A percentile compares a stretch with the other conserved stretches of the same genome.
phyloP scores from a whole-genome alignment of 2,888 invertebrate species.

The Cyclophora albipunctata region DNA sequence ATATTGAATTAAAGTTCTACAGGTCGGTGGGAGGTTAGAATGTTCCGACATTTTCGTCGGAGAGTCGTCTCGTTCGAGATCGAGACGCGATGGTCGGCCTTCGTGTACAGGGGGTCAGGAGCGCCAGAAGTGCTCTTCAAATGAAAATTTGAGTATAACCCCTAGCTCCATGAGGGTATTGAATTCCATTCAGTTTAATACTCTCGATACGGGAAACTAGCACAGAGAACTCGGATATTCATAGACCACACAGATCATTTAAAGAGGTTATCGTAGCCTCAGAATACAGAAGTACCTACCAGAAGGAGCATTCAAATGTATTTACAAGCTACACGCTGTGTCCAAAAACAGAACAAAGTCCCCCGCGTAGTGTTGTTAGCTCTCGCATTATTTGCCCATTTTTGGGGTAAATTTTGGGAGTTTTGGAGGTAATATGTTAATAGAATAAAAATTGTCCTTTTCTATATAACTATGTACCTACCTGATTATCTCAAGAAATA shows the following conservation, averaged over 20 bases:
- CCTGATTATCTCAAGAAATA: too few species aligned
- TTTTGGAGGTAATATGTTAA: too few species aligned
- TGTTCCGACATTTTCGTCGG: constrained; percentile 20
- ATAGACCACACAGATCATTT: background rate
- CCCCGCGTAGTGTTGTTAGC: too few species aligned
- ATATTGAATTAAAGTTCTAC: constrained; percentile 31
- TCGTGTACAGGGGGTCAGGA: constrained; percentile 22
- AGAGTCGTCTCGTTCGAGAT: constrained; percentile 18
- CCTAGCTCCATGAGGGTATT: background rate
- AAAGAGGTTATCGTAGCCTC: background rate
- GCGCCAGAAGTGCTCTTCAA: constrained; percentile 27
- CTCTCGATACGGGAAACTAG: background rate
- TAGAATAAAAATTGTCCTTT: too few species aligned
- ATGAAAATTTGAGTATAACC: constrained; percentile 31
- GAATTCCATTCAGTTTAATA: background rate
- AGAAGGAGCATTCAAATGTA: too few species aligned
- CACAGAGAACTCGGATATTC: constrained; percentile 1
- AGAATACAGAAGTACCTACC: too few species aligned
- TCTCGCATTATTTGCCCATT: too few species aligned
- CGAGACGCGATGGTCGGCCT: constrained; percentile 28
- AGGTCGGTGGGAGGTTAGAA: constrained; percentile 22
- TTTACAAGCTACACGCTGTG: too few species aligned
- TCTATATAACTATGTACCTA: too few species aligned
- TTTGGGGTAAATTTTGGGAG: too few species aligned
- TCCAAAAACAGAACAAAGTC: too few species aligned